Conservation (phyloP, 2,888 invertebrate genomes). For the Tetheella fluctuosa region DNA sequence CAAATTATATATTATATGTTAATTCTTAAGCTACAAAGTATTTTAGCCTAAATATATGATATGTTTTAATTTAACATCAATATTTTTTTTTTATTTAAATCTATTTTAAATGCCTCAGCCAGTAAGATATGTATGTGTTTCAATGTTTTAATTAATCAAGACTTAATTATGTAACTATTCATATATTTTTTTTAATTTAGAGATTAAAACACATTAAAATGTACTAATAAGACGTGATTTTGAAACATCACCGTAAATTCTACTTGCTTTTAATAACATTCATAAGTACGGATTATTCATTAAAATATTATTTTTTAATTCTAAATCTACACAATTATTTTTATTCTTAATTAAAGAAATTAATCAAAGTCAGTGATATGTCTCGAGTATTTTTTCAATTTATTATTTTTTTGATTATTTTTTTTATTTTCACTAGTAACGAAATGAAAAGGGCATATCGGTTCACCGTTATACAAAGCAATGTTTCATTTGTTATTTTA, state of each 20-base stretch:
- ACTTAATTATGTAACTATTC: constrained; percentile 43
- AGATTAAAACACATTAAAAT: constrained; percentile 54
- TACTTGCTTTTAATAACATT: constrained; percentile 51
- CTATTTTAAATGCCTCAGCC: constrained; percentile 83
- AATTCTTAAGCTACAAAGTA: constrained; percentile 39
- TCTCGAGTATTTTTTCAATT: constrained; percentile 51
- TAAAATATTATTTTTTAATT: constrained; percentile 47
- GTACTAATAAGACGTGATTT: constrained; percentile 56
- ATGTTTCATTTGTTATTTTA: constrained; percentile 41
- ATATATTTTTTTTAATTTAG: constrained; percentile 60
- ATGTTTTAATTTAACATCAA: constrained; percentile 68
- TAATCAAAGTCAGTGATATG: constrained; percentile 48
- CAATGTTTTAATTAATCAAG: constrained; percentile 59
- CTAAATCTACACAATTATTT: constrained; percentile 44
- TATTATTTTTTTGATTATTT: constrained; percentile 47
- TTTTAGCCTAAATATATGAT: constrained; percentile 49
- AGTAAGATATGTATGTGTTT: constrained; percentile 78
- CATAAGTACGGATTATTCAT: constrained; percentile 56
- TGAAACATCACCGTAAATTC: constrained; percentile 34
- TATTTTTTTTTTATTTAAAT: constrained; percentile 51
- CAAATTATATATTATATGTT: constrained; percentile 29
- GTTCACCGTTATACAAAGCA: constrained; percentile 71
- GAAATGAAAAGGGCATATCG: constrained; percentile 66
- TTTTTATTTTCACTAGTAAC: constrained; percentile 31
- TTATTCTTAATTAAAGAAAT: constrained; percentile 44